Conservation (phyloP, 1,140 invertebrate species). For the Atta colombica region DNA sequence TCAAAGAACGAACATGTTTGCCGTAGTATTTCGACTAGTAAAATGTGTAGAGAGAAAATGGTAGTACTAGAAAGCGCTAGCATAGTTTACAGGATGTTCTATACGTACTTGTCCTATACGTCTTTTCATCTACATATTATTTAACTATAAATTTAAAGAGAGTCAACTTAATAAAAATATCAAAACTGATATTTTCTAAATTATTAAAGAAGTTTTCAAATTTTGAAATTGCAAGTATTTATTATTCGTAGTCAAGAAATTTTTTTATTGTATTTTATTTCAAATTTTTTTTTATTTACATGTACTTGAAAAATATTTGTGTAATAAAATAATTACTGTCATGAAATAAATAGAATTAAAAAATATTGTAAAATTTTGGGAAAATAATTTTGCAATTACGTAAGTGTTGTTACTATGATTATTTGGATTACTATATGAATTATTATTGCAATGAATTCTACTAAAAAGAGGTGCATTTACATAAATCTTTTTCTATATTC, state of each 20-base stretch:
- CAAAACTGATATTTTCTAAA: neutral
- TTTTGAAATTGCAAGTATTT: neutral
- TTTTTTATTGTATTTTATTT: neutral
- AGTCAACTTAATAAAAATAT: neutral
- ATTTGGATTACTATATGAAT: neutral
- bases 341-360: slow-evolving; percentile 11
- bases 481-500: neutral
- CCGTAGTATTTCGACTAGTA: slow-evolving; percentile 55
- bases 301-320: neutral
- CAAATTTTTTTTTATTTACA: neutral
- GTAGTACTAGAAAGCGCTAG: neutral
- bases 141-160: neutral
- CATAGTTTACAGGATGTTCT: neutral
- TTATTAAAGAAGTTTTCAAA: neutral
- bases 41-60: slow-evolving; percentile 33
- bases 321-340: neutral
- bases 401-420: neutral
- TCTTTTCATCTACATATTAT: neutral
- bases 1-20: slow-evolving; percentile 23
- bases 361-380: neutral
- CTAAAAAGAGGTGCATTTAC: neutral
- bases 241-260: neutral
- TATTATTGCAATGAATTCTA: neutral
- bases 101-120: neutral
- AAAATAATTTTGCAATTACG: neutral